Evolutionary conservation across 2,888 invertebrate species (phyloP).

Genomic region (Troglohyphantes excavatus): DNA sequence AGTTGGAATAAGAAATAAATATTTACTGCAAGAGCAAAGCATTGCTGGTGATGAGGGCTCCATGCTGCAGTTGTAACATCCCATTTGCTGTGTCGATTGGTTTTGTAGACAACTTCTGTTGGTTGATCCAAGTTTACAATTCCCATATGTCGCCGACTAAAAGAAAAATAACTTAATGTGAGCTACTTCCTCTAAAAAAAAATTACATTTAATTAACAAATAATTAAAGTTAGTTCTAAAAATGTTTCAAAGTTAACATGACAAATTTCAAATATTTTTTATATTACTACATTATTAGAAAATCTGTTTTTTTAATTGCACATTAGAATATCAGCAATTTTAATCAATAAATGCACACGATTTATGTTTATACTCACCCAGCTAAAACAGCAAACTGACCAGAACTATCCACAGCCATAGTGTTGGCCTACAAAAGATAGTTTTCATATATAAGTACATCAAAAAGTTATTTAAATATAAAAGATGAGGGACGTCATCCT

Average conservation of each 20-base stretch:
- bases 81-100: constrained; percentile 94
- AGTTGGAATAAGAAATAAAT: too few species aligned
- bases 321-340: too few species aligned
- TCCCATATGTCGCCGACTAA: constrained; percentile 89
- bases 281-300: too few species aligned
- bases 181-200: neutral
- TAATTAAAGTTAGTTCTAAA: too few species aligned
- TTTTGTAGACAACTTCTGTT: constrained; percentile 88
- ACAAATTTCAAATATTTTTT: too few species aligned
- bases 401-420: constrained; percentile 94
- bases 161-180: constrained; percentile 67
- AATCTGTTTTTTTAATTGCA: too few species aligned
- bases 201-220: too few species aligned
- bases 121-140: constrained; percentile 89
- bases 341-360: neutral
- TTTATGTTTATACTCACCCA: constrained; percentile 85
- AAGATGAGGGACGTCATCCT: too few species aligned
- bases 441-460: neutral
- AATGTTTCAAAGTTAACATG: too few species aligned
- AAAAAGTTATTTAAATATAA: neutral
- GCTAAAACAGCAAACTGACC: constrained; percentile 93
- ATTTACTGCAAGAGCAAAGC: constrained; percentile 90
- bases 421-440: constrained; percentile 88
- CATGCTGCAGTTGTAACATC: constrained; percentile 96
- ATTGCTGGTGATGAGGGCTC: constrained; percentile 86